Base-by-base conservation (phyloP, 1,140 invertebrate genomes). In the Brachionus plicatilis region DNA sequence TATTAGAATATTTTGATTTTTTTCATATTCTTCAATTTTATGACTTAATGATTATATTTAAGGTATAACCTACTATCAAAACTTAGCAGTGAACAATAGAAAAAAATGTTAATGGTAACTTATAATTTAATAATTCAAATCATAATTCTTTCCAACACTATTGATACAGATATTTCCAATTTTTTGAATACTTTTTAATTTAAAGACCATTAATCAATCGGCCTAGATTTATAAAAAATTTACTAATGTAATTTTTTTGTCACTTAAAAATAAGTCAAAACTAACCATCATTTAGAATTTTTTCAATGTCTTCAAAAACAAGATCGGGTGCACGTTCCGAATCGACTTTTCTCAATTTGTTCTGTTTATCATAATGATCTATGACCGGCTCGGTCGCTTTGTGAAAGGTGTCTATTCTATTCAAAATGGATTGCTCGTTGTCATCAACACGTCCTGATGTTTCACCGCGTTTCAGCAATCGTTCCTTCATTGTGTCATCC, bases 381-480 rank as follows among this genome's bases (percentile, higher is more conserved):
- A 99, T 94, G 17, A 85, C 50, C 27, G 45, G 43, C n/a, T 72
- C 20, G n/a, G 70, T 60, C 2, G 47, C 33, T 12, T 76, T 14
- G 43, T 60, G 43, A 50, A 43, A 78, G 12, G 53, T 41, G 84
- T 85, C 80, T 66, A 83, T 89, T 86, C 98, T 92, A 88, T 98
- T 97, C 85, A 93, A 92, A 27, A 99, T 90, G 87, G 94, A 95
- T 85, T 98, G 95, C 43, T 92, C 87, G 88, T 99, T 99, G 88
- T 99, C 97, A 90, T 99, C 98, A 2, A 93, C 92, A 24, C 98
- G 92, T 0, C 96, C 96, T 89, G 95, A 96, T 24, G 43, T 65
- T 43, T 84, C 41, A 1, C 96, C 96, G 47, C 97, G 92, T 5
- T 92, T 92, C 65, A 99, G 88, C 88, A 96, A 97, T 41, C 96